These are phyloP conservation scores for Platichthys flesus DNA, from an alignment of 2,113 vertebrate species.

Conservation along the genomic window DNA sequence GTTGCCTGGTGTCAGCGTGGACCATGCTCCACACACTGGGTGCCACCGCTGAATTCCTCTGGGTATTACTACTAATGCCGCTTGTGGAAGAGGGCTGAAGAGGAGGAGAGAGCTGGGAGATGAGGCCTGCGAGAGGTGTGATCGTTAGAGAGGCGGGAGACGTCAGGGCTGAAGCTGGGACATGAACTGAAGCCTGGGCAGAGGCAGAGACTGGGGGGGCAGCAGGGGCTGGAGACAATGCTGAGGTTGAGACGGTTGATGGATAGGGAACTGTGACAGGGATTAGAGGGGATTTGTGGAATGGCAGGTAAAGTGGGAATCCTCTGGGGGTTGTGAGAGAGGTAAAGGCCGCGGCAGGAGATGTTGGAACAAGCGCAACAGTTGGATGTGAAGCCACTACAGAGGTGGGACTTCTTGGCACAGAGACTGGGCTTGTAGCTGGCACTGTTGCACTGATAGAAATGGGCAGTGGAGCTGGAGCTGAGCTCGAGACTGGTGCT, in stretches of 20 bases:
- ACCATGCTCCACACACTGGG: slow-evolving; percentile 78
- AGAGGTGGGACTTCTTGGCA: slow-evolving; percentile 20
- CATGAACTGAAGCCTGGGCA: background rate
- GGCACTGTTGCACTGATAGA: background rate
- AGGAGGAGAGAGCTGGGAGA: slow-evolving; percentile 43
- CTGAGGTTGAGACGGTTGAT: background rate
- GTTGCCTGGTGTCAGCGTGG: slow-evolving; percentile 63
- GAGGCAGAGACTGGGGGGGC: background rate
- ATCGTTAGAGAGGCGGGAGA: slow-evolving; percentile 3
- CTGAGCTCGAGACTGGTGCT: background rate
- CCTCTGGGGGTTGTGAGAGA: slow-evolving; percentile 34
- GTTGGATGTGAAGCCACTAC: background rate
- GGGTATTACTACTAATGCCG: slow-evolving; percentile 31
- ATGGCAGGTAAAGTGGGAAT: slow-evolving; percentile 50
- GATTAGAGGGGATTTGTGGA: slow-evolving; percentile 43
- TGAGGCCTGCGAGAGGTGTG: slow-evolving; percentile 34
- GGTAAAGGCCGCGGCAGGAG: slow-evolving; percentile 10
- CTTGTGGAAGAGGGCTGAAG: slow-evolving; percentile 41
- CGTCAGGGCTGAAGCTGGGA: background rate
- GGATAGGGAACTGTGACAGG: slow-evolving; percentile 16
- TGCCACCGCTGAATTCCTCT: slow-evolving; percentile 55
- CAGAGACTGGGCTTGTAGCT: background rate
- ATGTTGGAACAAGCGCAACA: slow-evolving; percentile 18
- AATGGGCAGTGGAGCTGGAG: slow-evolving; percentile 3
- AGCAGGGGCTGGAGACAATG: background rate